Percentiles rank a stretch among this genome's conserved stretches.
Evolutionary conservation across 2,888 invertebrate species (phyloP).

Genomic region (Eurytoma adleriae): DNA sequence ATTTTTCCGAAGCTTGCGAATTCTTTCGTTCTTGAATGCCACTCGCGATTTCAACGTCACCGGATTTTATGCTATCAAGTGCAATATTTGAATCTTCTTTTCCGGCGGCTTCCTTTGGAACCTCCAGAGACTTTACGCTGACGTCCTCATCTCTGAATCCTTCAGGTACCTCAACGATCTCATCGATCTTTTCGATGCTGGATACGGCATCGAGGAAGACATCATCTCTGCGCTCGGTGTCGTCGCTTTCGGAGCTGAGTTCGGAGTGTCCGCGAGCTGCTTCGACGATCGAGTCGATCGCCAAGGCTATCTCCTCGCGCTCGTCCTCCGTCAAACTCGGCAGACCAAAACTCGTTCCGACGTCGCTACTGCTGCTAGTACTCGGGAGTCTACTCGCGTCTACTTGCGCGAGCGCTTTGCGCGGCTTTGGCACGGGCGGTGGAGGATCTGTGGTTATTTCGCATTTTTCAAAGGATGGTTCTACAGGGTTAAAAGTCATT

Average conservation of each 20-base stretch:
- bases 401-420: constrained; percentile 29
- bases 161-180: neutral
- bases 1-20: too few relatives aligned
- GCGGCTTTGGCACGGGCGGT: constrained; percentile 38
- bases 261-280: constrained; percentile 36
- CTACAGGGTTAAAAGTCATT: too few relatives aligned
- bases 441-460: constrained; percentile 12
- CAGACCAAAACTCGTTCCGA: constrained; percentile 38
- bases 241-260: constrained; percentile 14
- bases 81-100: neutral
- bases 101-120: neutral
- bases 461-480: neutral
- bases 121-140: neutral
- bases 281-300: constrained; percentile 55
- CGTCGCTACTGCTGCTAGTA: constrained; percentile 14
- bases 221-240: neutral
- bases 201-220: neutral
- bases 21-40: neutral
- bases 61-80: neutral
- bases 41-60: neutral
- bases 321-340: constrained; percentile 55
- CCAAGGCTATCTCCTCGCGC: constrained; percentile 55
- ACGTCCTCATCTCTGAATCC: neutral
- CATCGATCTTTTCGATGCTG: neutral
- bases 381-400: constrained; percentile 19